Conservation (phyloP, 2,888 invertebrate genomes). For the Cinara cedri region DNA sequence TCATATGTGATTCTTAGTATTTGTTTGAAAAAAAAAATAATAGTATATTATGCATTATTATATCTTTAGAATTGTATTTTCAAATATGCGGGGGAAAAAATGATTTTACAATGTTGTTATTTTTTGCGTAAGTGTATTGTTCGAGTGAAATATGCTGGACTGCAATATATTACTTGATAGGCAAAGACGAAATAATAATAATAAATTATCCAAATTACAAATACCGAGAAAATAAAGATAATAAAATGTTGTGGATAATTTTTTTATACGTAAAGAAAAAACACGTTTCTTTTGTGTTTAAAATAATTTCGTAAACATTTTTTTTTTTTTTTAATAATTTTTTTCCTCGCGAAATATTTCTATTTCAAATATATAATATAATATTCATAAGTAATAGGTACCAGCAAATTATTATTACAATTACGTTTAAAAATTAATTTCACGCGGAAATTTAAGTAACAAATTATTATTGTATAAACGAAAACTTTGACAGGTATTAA, state of each 20-base stretch:
- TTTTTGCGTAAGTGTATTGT: not conserved
- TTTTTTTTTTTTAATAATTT: too few relatives aligned
- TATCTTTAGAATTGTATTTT: too few relatives aligned
- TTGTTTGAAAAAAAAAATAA: too few relatives aligned
- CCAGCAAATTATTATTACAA: too few relatives aligned
- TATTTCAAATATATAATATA: too few relatives aligned
- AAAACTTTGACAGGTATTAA: not conserved
- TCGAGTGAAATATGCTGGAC: not conserved
- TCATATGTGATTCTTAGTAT: too few relatives aligned
- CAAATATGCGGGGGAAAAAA: not conserved
- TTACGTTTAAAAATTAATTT: not conserved
- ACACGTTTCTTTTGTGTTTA: not conserved
- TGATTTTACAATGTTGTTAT: not conserved
- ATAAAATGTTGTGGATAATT: not conserved
- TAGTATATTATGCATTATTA: too few relatives aligned
- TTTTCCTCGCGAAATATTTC: too few relatives aligned
- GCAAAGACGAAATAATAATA: not conserved
- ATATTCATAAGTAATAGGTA: too few relatives aligned
- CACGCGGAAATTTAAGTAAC: not conserved
- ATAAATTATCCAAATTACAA: not conserved
- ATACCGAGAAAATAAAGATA: not conserved
- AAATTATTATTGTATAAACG: not conserved
- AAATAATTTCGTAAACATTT: not conserved
- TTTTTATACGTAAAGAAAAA: not conserved
- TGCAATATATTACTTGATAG: not conserved